Evolutionary conservation across 2,113 vertebrate species (phyloP).

Genomic region (Azemiops feae): DNA sequence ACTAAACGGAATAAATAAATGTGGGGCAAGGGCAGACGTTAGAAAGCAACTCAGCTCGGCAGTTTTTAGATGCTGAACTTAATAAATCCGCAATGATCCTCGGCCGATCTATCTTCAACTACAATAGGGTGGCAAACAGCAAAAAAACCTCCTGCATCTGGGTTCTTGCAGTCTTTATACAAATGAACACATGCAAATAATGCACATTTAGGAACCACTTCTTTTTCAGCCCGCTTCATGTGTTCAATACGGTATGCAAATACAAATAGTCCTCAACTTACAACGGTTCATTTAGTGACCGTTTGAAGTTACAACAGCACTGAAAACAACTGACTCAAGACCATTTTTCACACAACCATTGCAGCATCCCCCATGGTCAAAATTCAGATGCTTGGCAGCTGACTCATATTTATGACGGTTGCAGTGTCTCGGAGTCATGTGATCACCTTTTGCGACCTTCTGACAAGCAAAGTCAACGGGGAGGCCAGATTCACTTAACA

Average conservation of each 20-base stretch:
- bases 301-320: neutral
- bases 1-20: neutral
- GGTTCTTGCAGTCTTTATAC: neutral
- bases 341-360: neutral
- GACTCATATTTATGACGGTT: neutral
- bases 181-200: neutral
- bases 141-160: neutral
- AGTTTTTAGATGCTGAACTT: neutral
- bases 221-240: neutral
- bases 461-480: too few relatives aligned
- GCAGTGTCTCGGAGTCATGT: too few relatives aligned
- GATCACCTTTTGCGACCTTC: too few relatives aligned
- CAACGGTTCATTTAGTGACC: neutral
- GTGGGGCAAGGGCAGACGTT: neutral
- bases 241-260: neutral
- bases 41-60: neutral
- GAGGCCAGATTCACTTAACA: neutral
- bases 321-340: neutral
- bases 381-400: neutral
- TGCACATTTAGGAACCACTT: too few relatives aligned
- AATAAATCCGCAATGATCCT: neutral
- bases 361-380: neutral
- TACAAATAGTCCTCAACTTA: neutral
- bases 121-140: neutral
- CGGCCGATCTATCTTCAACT: neutral